Percentiles rank a stretch among this genome's conserved stretches.
Evolutionary conservation across 2,113 vertebrate genomes (phyloP).

Genomic region (Ameiurus melas): DNA sequence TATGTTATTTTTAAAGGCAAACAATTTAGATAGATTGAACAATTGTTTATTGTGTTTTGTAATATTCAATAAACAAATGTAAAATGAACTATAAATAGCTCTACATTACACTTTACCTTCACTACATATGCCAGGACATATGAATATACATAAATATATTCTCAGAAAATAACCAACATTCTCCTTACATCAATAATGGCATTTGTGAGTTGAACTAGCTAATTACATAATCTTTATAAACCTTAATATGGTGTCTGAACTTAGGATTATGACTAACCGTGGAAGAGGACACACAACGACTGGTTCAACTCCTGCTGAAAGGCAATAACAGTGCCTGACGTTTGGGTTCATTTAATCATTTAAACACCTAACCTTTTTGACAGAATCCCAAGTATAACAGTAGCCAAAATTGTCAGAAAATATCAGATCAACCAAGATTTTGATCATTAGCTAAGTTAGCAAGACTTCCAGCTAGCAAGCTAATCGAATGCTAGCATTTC

Average conservation of each 20-base stretch:
- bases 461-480: neutral
- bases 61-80: neutral
- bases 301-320: neutral
- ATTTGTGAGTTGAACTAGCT: too few species aligned
- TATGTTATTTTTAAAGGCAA: neutral
- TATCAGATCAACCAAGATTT: neutral
- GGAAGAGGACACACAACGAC: neutral
- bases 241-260: neutral
- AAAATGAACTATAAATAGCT: neutral
- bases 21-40: neutral
- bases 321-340: neutral
- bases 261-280: neutral
- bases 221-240: neutral
- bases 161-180: neutral
- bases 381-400: neutral
- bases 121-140: neutral
- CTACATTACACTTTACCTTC: neutral
- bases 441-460: neutral
- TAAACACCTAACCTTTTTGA: neutral
- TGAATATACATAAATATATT: too few species aligned
- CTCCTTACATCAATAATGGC: neutral
- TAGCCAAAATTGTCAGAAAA: neutral
- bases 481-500: neutral
- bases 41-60: neutral
- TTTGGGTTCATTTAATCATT: neutral